Percentiles rank a stretch among this genome's conserved stretches.
phyloP scores from a whole-genome alignment of 2,888 invertebrate species.

The Aleiodes leptofemur region DNA sequence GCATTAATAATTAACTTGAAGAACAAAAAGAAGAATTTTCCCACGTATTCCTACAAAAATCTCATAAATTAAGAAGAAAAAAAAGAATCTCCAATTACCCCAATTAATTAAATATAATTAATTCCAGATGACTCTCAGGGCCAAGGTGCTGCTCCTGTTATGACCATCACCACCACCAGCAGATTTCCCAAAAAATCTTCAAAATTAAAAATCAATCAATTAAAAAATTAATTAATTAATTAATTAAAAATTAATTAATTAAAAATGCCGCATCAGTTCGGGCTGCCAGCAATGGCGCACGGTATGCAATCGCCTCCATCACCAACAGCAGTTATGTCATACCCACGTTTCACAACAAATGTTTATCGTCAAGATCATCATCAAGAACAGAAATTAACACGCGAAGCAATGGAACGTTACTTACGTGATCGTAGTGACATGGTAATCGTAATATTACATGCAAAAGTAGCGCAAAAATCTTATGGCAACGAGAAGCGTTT shows the following conservation, averaged over 20 bases:
- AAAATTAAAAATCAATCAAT: not conserved
- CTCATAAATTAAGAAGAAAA: not conserved
- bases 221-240: not conserved
- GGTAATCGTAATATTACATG: constrained; percentile 97
- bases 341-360: constrained; percentile 82
- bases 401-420: constrained; percentile 98
- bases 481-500: constrained; percentile 99
- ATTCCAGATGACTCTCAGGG: constrained; percentile 38
- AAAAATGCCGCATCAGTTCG: constrained; percentile 86
- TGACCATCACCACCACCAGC: not conserved
- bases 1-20: constrained; percentile 66
- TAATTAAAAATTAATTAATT: constrained; percentile 72
- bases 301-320: constrained; percentile 89
- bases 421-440: constrained; percentile 95
- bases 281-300: constrained; percentile 83
- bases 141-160: not conserved
- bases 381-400: constrained; percentile 90
- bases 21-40: constrained; percentile 66
- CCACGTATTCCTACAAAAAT: constrained; percentile 59
- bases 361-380: constrained; percentile 79
- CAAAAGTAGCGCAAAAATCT: constrained; percentile 99
- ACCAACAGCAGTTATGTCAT: constrained; percentile 78
- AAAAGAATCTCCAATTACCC: not conserved
- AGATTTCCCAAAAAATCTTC: not conserved
- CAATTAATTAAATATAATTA: constrained; percentile 11